Conservation (phyloP, 1,140 invertebrate genomes). For the Varroa destructor region DNA sequence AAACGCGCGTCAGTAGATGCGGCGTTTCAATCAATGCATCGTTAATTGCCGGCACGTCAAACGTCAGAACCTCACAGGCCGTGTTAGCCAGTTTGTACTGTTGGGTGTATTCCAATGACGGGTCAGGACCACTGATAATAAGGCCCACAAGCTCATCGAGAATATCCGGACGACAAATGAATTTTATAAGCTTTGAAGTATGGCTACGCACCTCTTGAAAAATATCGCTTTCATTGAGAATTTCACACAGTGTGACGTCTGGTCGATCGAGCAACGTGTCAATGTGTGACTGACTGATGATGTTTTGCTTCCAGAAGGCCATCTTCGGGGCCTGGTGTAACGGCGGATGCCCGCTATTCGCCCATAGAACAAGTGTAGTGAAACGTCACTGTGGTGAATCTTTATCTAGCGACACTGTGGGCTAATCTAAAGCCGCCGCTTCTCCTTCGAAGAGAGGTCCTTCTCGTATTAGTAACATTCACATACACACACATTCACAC, state of each 20-base stretch:
- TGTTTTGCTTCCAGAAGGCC: constrained; percentile 17
- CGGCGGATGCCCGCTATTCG: neutral
- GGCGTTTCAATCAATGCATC: constrained; percentile 14
- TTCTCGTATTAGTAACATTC: too few relatives aligned
- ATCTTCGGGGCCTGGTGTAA: constrained; percentile 1
- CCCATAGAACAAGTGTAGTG: constrained; percentile 3
- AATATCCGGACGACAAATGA: neutral
- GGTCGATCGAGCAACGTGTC: neutral
- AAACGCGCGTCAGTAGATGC: constrained; percentile 11
- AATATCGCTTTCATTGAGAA: constrained; percentile 13
- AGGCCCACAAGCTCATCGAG: constrained; percentile 6
- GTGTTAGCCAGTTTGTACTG: constrained; percentile 18
- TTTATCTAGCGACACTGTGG: too few relatives aligned
- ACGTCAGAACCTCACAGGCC: constrained; percentile 22
- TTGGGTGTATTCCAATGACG: neutral
- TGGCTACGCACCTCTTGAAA: constrained; percentile 2
- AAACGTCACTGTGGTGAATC: too few relatives aligned
- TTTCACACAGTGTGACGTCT: constrained; percentile 17
- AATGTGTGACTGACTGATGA: neutral
- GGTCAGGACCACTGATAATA: constrained; percentile 16
- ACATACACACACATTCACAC: too few relatives aligned
- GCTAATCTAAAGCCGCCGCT: neutral
- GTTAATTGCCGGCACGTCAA: constrained; percentile 16
- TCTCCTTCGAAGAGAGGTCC: neutral
- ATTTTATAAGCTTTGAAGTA: constrained; percentile 5